Conservation (phyloP, 2,888 invertebrate species). For the Latrodectus hesperus region DNA sequence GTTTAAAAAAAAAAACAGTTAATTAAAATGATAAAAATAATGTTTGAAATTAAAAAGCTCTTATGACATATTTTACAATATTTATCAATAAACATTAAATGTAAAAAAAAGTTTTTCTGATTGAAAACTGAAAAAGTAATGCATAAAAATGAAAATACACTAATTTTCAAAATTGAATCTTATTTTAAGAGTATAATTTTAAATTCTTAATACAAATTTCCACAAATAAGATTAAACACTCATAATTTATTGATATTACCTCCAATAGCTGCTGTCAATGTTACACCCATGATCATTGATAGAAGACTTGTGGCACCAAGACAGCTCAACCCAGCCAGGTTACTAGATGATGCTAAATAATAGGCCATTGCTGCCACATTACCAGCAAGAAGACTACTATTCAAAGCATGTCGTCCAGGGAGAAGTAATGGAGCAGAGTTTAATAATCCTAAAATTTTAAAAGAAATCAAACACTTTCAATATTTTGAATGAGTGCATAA, state of each 20-base stretch:
- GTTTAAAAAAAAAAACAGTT: constrained; percentile 26
- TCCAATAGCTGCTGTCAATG: constrained; percentile 91
- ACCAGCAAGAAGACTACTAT: constrained; percentile 81
- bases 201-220: not conserved
- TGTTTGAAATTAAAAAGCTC: not conserved
- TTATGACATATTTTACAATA: not conserved
- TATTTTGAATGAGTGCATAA: too few species aligned
- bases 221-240: not conserved
- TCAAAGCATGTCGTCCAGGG: constrained; percentile 87
- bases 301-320: constrained; percentile 85
- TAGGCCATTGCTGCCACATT: constrained; percentile 85
- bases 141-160: too few species aligned
- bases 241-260: constrained; percentile 76
- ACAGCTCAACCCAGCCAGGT: constrained; percentile 83
- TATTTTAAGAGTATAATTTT: too few species aligned
- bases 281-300: constrained; percentile 88
- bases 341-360: constrained; percentile 80
- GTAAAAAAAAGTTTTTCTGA: too few species aligned
- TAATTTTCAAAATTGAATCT: too few species aligned
- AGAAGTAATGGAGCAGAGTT: constrained; percentile 87
- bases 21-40: not conserved
- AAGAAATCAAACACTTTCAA: not conserved
- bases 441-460: constrained; percentile 78
- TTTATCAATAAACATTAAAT: too few species aligned
- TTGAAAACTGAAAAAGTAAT: too few species aligned